Evolutionary conservation across 2,113 vertebrate genomes (phyloP), one percentile per base, ranked within the genome.

Genomic region (Petromus typicus): DNA sequence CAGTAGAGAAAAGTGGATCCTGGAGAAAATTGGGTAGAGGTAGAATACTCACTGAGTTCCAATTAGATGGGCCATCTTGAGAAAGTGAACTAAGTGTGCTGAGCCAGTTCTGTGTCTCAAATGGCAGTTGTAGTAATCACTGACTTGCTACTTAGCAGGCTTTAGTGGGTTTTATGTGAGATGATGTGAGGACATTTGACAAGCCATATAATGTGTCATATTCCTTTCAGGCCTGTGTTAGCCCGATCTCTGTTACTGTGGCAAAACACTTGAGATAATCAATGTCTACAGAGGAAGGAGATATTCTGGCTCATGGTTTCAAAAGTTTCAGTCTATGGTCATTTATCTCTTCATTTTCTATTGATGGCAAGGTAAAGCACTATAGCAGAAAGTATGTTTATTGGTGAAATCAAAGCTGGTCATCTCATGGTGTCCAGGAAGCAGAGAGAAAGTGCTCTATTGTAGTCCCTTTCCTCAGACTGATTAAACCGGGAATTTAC

Each of bases 31-130:
- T 89, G 51, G 18, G 17, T 79, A 91, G 61, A 86, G 71, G 94
- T 48, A 95, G 61, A 86, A 51, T 34, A 90, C 30, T 37, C 54
- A 69, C 32, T 59, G 54, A 82, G n/a, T 76, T 95, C 45, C 27
- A 83, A 30, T 75, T 76, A 95, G 51, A 51, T 92, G 23, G 87
- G 34, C 93, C 18, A n/a, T 23, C 59, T 86, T 92, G 40, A 30
- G 79, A 54, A 86, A 90, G n/a, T 93, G 54, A 81, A 34, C 83
- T 90, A 78, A 90, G 56, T 93, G 32, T 56, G 59, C 66, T 91
- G 71, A 94, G 40, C 20, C 64, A 59, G 11, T 97, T 79, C 90
- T 85, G 76, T 80, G 25, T 94, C 57, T 82, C 61, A 94, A 79
- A 93, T 83, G n/a, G 7, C 25, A 91, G 22, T 66, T 9, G n/a